A percentile compares a stretch with the other conserved stretches of the same genome.
These are phyloP conservation scores for Cryptomyrus ogoouensis DNA, from an alignment of 2,113 vertebrate genomes.

Conservation along the genomic window DNA sequence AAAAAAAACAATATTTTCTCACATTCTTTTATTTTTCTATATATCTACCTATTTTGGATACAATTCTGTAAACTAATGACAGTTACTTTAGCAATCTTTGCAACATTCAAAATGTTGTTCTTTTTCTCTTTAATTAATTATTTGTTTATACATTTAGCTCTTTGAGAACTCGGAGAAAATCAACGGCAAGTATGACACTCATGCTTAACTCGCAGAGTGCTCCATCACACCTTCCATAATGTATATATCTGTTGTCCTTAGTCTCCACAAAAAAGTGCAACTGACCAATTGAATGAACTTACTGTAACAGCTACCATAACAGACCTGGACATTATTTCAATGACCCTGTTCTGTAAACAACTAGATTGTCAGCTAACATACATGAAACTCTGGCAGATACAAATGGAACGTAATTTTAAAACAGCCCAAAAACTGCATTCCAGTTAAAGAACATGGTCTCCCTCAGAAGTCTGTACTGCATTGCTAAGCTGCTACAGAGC, in stretches of 20 bases:
- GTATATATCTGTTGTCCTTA: background rate
- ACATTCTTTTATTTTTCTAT: constrained; percentile 32
- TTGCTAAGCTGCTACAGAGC: background rate
- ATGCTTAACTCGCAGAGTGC: background rate
- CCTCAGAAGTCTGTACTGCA: background rate
- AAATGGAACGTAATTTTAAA: background rate
- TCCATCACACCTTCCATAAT: background rate
- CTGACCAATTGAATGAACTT: background rate
- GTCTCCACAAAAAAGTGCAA: background rate
- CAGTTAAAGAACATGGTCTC: background rate
- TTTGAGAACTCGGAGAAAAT: background rate
- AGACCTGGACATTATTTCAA: background rate
- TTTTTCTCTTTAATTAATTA: constrained; percentile 35
- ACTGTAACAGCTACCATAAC: background rate
- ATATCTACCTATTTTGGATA: constrained; percentile 33
- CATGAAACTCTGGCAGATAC: background rate
- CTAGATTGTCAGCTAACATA: constrained; percentile 3
- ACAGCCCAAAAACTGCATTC: background rate
- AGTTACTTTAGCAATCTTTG: constrained; percentile 40
- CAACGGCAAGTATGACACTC: background rate
- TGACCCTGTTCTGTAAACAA: constrained; percentile 5
- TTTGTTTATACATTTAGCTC: constrained; percentile 27
- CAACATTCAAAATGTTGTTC: constrained; percentile 39
- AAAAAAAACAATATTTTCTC: constrained; percentile 29
- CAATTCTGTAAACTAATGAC: constrained; percentile 45